Evolutionary conservation across 2,888 invertebrate species (phyloP), one percentile per base, ranked within the genome.

Genomic region (Andricus curvator): DNA sequence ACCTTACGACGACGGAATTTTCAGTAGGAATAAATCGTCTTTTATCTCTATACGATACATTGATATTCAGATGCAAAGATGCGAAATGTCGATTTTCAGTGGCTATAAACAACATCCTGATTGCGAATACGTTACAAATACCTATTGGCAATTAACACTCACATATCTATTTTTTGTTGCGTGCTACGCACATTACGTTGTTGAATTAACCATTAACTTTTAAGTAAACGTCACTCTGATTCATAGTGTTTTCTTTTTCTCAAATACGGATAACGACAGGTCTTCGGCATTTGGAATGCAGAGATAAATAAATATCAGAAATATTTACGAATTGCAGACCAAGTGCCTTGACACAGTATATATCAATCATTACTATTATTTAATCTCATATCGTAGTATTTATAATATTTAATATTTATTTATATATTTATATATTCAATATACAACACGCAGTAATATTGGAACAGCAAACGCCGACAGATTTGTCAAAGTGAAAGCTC

Each of bases 251-350:
- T 87, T 87, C 82, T 88, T 86, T 86, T 86, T 86, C 88, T 86
- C 85, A 87, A 90, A 89, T 89, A 90, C 88, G 90, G 87, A 91
- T 91, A 92, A 92, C 92, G 90, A 91, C 88, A 86, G 89, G 89
- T 90, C 89, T 84, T 84, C 84, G 88, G 89, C 90, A 89, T 88
- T 90, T 90, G 89, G 89, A 84, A 87, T 90, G 89, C 91, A 89
- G 86, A 84, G 83, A 87, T 88, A 86, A 86, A 87, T 87, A 88
- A 86, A 86, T 84, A 83, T 85, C 82, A 83, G 82, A 83, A 78
- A 87, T 87, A 85, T 86, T 88, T 84, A 87, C 87, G 84, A 86
- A 85, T 90, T 89, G 91, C 90, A 91, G 88, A 87, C 89, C 90
- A 91, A 92, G 84, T 89, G 88, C 89, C 88, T 85, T 84, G 88